Percentiles rank a stretch among this genome's conserved stretches.
These are phyloP conservation scores for Heteromurus nitidus DNA, from an alignment of 2,888 invertebrate species.

Conservation along the genomic window DNA sequence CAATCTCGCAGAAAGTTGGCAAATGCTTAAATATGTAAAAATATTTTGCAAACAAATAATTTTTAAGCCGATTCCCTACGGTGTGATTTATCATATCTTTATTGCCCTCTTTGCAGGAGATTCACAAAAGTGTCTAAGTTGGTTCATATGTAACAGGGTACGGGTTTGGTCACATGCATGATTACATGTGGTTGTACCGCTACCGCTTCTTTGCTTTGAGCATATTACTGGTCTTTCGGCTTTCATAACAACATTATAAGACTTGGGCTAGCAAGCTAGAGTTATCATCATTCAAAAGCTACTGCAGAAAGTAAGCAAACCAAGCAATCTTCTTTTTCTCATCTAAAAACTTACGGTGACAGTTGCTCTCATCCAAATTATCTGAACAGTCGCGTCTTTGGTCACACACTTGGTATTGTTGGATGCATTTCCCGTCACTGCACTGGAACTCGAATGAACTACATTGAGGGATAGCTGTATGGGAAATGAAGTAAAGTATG, in stretches of 20 bases:
- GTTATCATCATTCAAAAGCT: neutral
- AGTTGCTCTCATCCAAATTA: slow-evolving; percentile 82
- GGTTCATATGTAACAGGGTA: neutral
- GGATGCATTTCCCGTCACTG: slow-evolving; percentile 80
- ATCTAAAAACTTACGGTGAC: slow-evolving; percentile 75
- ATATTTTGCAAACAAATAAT: slow-evolving; percentile 22
- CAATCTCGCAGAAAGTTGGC: neutral
- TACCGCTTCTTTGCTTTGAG: neutral
- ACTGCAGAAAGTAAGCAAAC: no score
- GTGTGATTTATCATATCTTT: slow-evolving; percentile 34
- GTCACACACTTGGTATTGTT: slow-evolving; percentile 79
- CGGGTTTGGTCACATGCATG: no score
- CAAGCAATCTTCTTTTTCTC: no score
- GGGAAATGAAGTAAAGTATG: neutral
- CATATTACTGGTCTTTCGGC: neutral
- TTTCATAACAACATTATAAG: neutral
- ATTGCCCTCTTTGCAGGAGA: slow-evolving; percentile 5
- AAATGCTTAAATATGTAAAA: slow-evolving; percentile 1
- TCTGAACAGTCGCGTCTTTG: slow-evolving; percentile 80
- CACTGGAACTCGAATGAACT: slow-evolving; percentile 77
- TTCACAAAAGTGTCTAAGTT: neutral
- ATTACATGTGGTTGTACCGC: no score
- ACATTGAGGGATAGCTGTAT: slow-evolving; percentile 74
- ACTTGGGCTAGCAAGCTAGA: neutral
- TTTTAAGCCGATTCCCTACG: slow-evolving; percentile 10